Conservation (phyloP, 2,797 vertebrate species). For the Buphagus erythrorhynchus region DNA sequence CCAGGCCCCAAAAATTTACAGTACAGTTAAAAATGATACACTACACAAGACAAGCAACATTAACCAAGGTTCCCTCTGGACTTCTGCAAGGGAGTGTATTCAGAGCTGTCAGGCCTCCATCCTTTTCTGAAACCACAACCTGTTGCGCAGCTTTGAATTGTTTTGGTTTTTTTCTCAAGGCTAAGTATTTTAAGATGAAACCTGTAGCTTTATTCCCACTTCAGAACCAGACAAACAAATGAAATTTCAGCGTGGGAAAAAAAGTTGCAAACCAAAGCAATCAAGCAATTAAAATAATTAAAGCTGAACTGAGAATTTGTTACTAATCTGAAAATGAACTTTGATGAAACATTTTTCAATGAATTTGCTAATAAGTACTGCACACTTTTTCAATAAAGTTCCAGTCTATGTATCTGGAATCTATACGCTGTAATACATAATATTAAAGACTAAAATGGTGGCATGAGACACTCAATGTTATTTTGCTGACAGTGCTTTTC, state of each 20-base stretch:
- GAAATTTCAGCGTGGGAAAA: background rate
- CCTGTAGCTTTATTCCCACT: background rate
- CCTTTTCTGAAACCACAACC: background rate
- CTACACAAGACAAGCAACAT: background rate
- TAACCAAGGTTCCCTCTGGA: background rate
- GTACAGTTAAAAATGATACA: background rate
- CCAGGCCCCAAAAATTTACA: background rate
- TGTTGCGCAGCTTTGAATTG: background rate
- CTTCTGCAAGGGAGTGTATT: background rate
- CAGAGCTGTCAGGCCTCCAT: background rate
- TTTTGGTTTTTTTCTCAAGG: background rate
- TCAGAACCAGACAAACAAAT: background rate
- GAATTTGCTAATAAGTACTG: background rate
- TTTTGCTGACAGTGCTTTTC: background rate
- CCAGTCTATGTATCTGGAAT: background rate
- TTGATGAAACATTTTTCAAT: background rate
- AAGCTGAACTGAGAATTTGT: background rate
- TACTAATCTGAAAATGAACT: background rate
- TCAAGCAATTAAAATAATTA: background rate
- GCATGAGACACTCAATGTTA: accelerated
- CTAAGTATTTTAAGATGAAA: background rate
- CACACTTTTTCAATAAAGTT: background rate
- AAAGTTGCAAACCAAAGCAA: background rate
- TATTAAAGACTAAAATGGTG: background rate
- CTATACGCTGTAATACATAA: background rate